Evolutionary conservation across 2,888 invertebrate genomes (phyloP), one percentile per base, ranked within the genome.

Genomic region (Mythimna loreyi): DNA sequence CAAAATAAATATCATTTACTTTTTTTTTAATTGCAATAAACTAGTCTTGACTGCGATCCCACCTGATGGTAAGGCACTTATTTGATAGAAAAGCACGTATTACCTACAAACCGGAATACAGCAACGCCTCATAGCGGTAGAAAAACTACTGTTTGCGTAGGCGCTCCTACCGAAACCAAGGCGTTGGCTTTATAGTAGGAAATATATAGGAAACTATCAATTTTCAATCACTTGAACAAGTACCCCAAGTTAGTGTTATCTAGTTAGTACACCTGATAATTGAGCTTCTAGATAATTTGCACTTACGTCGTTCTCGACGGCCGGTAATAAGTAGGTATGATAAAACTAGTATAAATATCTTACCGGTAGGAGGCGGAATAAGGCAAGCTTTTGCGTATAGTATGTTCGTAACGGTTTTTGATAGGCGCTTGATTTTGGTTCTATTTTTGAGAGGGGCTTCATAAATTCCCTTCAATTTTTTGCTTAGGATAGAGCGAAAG

Each of bases 131-230:
- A 16, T 13, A 8, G 40, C 5, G 25, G 30, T 13, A 66, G 40
- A 33, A 67, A 47, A 16, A 25, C 16, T 68, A 52, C 13, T 25
- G 53, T 72, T 69, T 75, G 30, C 43, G 57, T 56, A 82, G 82
- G 82, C 82, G 82, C 68, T 78, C 30, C 1, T 45, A n/a, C 50
- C 25, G 25, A 30, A 45, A 57, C 23, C 4, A 68, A 70, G 56
- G 30, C 61, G 61, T 47, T n/a, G 36, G 1, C 25, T 36, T 23
- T 59, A 40, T 25, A 36, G 23, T 40, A 71, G 73, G 65, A 79
- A 82, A 58, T 69, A 19, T 45, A 23, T 13, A 50, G 75, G 72
- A 74, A 76, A 76, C 53, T 53, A 16, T 21, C 47, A 56, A 61
- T 55, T 70, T 70, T 63, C 61, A 49, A 74, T 72, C 45, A 62